Evolutionary conservation across 1,140 invertebrate genomes (phyloP).

Genomic region (Neodiprion virginianus): DNA sequence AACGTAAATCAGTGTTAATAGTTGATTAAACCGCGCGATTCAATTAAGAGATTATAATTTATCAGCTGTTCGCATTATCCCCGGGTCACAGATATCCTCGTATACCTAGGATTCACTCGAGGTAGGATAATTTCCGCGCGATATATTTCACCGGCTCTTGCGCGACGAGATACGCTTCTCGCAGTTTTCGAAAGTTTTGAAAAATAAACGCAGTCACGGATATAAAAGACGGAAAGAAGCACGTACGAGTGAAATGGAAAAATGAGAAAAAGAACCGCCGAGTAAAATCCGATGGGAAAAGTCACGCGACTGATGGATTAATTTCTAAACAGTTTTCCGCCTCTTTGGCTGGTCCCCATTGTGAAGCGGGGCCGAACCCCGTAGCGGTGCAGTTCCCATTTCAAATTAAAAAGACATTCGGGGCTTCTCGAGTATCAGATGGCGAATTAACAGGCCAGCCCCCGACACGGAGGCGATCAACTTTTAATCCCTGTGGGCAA

Average conservation of each 20-base stretch:
- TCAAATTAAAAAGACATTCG: slow-evolving; percentile 6
- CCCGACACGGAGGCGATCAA: slow-evolving; percentile 4
- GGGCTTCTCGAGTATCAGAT: slow-evolving; percentile 17
- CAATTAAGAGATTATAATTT: slow-evolving; percentile 4
- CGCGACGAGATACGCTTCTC: too few species aligned
- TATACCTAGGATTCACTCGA: too few species aligned
- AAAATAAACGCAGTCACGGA: not conserved
- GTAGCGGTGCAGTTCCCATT: not conserved
- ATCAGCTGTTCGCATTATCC: not conserved
- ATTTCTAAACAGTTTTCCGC: slow-evolving; percentile 1
- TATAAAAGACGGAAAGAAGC: too few species aligned
- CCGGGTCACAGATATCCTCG: not conserved
- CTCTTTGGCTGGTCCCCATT: not conserved
- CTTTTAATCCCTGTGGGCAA: slow-evolving; percentile 18
- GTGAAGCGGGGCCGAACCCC: not conserved
- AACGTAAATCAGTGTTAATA: slow-evolving; percentile 7
- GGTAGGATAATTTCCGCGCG: too few species aligned
- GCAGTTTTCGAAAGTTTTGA: not conserved
- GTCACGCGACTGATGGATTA: slow-evolving; percentile 4
- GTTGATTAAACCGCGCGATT: slow-evolving; percentile 4
- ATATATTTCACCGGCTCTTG: too few species aligned
- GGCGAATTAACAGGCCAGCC: slow-evolving; percentile 17
- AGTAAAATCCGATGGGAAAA: not conserved
- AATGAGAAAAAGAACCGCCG: not conserved
- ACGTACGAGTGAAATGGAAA: not conserved